Evolutionary conservation across 2,797 vertebrate species (phyloP).

Genomic region (Pangasius sanitwongsei): DNA sequence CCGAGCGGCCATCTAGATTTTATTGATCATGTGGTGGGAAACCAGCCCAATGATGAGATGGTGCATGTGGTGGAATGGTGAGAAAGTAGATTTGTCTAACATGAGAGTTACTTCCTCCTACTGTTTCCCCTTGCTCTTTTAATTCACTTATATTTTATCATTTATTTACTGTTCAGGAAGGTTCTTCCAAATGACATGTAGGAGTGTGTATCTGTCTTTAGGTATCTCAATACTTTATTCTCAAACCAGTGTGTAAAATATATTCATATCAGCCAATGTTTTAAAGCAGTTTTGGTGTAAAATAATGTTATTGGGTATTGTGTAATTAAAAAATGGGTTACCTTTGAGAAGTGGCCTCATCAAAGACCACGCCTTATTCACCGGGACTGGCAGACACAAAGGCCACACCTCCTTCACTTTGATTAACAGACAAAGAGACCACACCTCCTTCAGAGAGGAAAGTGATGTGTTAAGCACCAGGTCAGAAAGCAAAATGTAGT

Average conservation of each 20-base stretch:
- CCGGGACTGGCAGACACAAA: background rate
- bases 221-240: background rate
- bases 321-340: too few species aligned
- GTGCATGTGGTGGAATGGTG: slow-evolving; percentile 88
- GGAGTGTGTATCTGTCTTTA: background rate
- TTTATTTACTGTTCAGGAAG: background rate
- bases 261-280: background rate
- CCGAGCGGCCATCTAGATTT: slow-evolving; percentile 80
- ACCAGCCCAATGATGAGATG: slow-evolving; percentile 93
- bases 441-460: background rate
- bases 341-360: background rate
- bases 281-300: background rate
- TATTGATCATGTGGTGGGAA: slow-evolving; percentile 94
- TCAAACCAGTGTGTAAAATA: background rate
- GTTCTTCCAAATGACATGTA: background rate
- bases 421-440: background rate
- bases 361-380: background rate
- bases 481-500: background rate
- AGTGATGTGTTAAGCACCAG: background rate
- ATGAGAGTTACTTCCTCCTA: background rate
- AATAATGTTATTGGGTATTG: background rate
- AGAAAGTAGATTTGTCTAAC: slow-evolving; percentile 41
- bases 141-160: background rate
- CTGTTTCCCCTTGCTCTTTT: background rate
- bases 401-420: background rate